Evolutionary conservation across 2,888 invertebrate species (phyloP), one percentile per base, ranked within the genome.

Genomic region (Aromia moschata): DNA sequence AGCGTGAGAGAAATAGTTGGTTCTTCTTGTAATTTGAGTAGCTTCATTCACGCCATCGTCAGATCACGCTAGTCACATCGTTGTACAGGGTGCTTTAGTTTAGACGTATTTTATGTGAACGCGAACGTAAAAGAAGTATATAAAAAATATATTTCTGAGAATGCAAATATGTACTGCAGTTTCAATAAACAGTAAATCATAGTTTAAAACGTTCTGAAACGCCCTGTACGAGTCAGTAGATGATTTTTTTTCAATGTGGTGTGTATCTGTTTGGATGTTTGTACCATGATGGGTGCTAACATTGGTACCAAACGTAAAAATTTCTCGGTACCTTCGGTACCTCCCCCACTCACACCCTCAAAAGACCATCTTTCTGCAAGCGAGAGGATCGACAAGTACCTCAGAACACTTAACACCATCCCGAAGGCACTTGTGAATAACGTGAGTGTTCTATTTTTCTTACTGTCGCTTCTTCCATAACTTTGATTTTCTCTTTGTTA

Each of bases 381-480:
- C 76, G 77, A 77, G 76, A 76, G 77, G 79, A 75, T 74, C 79
- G 68, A 70, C 74, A 70, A 72, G 70, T 71, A 70, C 72, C 76
- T 70, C 67, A 70, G 77, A 78, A 73, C 71, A 74, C 71, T 67
- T 76, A 74, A 77, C 74, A 73, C 72, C 73, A 68, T 73, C 77
- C 66, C 75, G 77, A 70, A 77, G 77, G 74, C 73, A 74, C 70
- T 78, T 67, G 62, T 68, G 60, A 67, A 59, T 52, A 65, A 69
- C 68, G 70, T 70, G 70, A 70, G 72, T 70, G 63, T 63, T 60
- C 49, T 46, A 59, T 43, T 53, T 62, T 49, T 47, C 20, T 9
- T 47, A 17, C 25, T 52, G n/a, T 56, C 38, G 53, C 18, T 52
- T 37, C 20, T 47, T 7, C 11, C 15, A 9, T 15, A 25, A 11